Evolutionary conservation across 1,140 invertebrate species (phyloP), one percentile per base, ranked within the genome.

Genomic region (Mylabris phalerata): DNA sequence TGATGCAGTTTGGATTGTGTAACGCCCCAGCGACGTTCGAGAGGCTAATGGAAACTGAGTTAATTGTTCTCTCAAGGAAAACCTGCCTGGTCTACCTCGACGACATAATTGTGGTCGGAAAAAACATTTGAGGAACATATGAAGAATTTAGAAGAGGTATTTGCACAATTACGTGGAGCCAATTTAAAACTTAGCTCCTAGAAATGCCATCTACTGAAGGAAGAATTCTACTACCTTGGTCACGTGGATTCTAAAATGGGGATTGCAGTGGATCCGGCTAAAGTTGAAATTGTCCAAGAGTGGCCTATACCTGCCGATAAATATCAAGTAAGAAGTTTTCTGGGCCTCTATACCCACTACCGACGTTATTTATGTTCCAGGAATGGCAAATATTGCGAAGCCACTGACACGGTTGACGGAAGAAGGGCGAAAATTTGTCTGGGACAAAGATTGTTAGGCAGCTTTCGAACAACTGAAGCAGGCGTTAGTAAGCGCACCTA

Each of bases 71-170:
- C 13, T 13, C 51, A 9, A 19, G 55, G 44, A 59, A 54, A 39
- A 40, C 57, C n/a, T 69, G 62, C 47, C 26, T 67, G 4, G 66
- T 67, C 6, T 76, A 72, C 55, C 48, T 75, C 38, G 74, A 77
- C 48, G 73, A 76, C 47, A 64, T 67, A 19, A 55, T 68, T 24
- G 45, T 67, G 0, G 65, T 50, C 25, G 39, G 48, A 9, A 51
- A n/a, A 46, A 25, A 61, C 56, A 26, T 10, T 62, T 24, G 48
- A 61, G 9, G 59, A 63, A 49, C 61, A 67, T 38, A 24, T 59
- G 19, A 32, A 50, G 9, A 60, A 65, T 39, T 32, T 65, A 13
- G 11, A 63, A 55, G 24, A 44, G 10, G 47, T 65, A 5, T 59
- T 63, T 43, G 41, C 58, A 42, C 43, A 44, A 13, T 26, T 66